Evolutionary conservation across 2,797 vertebrate species (phyloP).

Genomic region (Nasua narica): DNA sequence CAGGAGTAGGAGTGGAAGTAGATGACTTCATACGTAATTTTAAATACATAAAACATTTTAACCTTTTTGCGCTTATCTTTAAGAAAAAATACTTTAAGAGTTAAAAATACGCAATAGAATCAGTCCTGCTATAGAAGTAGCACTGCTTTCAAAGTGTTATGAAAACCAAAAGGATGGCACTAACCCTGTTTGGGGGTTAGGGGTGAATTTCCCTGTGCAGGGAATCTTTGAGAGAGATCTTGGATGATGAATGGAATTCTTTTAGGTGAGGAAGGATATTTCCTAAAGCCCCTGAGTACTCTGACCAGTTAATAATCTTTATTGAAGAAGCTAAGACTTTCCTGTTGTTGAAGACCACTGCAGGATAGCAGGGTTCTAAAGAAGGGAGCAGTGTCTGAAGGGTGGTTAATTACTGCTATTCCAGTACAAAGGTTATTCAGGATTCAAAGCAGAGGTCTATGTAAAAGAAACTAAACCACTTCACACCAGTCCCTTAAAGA

Average conservation of each 20-base stretch:
- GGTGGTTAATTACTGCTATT: constrained; percentile 22
- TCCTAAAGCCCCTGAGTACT: not conserved
- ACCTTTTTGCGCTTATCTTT: constrained; percentile 3
- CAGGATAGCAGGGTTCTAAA: not conserved
- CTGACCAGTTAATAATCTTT: constrained; percentile 4
- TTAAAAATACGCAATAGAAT: not conserved
- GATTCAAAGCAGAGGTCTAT: not conserved
- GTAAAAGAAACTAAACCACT: constrained; percentile 3
- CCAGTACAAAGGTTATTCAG: constrained; percentile 17
- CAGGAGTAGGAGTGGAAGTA: not conserved
- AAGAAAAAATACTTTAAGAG: not conserved
- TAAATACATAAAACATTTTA: not conserved
- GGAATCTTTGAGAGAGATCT: constrained; percentile 1
- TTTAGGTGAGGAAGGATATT: not conserved
- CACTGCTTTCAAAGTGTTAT: not conserved
- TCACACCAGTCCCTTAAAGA: constrained; percentile 7
- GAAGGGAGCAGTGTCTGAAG: not conserved
- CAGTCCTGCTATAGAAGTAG: not conserved
- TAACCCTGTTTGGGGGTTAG: not conserved
- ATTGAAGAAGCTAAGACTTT: constrained; percentile 40
- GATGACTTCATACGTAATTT: not conserved
- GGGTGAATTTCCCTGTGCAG: not conserved
- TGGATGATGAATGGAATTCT: not conserved
- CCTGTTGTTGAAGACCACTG: not conserved
- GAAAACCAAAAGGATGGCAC: not conserved